phyloP scores from a whole-genome alignment of 2,797 vertebrate genomes.

The Cyclopterus lumpus region DNA sequence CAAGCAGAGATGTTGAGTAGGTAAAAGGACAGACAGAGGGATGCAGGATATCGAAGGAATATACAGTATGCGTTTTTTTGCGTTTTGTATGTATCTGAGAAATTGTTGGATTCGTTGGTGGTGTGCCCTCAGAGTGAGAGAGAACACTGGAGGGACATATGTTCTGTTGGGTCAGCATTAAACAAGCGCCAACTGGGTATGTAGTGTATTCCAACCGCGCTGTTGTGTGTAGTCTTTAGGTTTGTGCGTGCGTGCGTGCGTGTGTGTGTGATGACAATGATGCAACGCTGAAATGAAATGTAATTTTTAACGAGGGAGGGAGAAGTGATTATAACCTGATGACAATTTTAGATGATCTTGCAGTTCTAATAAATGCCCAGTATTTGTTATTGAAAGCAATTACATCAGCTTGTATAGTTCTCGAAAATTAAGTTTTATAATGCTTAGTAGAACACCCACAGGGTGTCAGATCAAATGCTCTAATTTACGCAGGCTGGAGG shows the following conservation, averaged over 20 bases:
- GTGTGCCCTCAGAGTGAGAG: constrained; percentile 42
- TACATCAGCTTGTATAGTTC: constrained; percentile 2
- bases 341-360: constrained; percentile 33
- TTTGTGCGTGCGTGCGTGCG: constrained; percentile 27
- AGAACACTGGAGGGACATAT: constrained; percentile 53
- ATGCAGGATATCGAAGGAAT: constrained; percentile 26
- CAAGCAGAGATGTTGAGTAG: constrained; percentile 14
- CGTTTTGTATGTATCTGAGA: constrained; percentile 38
- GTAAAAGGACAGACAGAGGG: constrained; percentile 19
- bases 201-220: constrained; percentile 62
- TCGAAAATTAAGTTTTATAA: neutral
- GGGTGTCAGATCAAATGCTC: constrained; percentile 41
- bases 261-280: constrained; percentile 28
- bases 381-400: constrained; percentile 31
- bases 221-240: constrained; percentile 31
- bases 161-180: constrained; percentile 76
- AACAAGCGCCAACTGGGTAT: constrained; percentile 71
- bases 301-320: constrained; percentile 38
- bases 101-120: constrained; percentile 43
- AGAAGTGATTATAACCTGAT: constrained; percentile 53
- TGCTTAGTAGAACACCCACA: constrained; percentile 14
- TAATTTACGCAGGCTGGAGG: constrained; percentile 55
- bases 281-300: constrained; percentile 39
- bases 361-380: constrained; percentile 24
- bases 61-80: constrained; percentile 13